Percentiles rank a stretch among this genome's conserved stretches.
phyloP scores from a whole-genome alignment of 2,888 invertebrate species.

The Phengaris alcon region DNA sequence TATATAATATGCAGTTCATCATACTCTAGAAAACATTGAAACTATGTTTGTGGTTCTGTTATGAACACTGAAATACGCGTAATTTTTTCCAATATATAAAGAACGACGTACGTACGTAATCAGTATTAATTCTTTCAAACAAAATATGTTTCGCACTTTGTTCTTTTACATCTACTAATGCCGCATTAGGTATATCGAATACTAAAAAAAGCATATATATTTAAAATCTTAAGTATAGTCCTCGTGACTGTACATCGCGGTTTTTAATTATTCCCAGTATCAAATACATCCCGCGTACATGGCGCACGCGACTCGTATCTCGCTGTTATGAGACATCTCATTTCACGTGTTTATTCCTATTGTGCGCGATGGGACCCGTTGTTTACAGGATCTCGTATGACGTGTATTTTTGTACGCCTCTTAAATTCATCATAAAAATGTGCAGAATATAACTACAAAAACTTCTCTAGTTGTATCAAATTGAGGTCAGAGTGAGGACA shows the following conservation, averaged over 20 bases:
- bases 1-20: too few relatives aligned
- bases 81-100: too few relatives aligned
- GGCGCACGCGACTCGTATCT: conserved; percentile 43
- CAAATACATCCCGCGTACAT: conserved; percentile 38
- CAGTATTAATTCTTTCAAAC: too few relatives aligned
- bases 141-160: too few relatives aligned
- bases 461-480: neutral
- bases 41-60: too few relatives aligned
- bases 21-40: too few relatives aligned
- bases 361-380: conserved; percentile 52
- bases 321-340: conserved; percentile 73
- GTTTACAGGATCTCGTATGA: conserved; percentile 53
- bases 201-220: too few relatives aligned
- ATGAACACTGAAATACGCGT: too few relatives aligned
- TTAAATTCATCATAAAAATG: conserved; percentile 30
- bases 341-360: conserved; percentile 64
- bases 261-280: conserved; percentile 11
- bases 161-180: too few relatives aligned
- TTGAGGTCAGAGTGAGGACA: neutral
- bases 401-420: conserved; percentile 32
- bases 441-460: neutral
- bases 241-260: neutral
- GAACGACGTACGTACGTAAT: too few relatives aligned
- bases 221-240: too few relatives aligned
- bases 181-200: too few relatives aligned